Evolutionary conservation across 64 coral and sea anemone genomes (phyloP), one percentile per base, ranked within the genome.

Genomic region (Porites lutea): DNA sequence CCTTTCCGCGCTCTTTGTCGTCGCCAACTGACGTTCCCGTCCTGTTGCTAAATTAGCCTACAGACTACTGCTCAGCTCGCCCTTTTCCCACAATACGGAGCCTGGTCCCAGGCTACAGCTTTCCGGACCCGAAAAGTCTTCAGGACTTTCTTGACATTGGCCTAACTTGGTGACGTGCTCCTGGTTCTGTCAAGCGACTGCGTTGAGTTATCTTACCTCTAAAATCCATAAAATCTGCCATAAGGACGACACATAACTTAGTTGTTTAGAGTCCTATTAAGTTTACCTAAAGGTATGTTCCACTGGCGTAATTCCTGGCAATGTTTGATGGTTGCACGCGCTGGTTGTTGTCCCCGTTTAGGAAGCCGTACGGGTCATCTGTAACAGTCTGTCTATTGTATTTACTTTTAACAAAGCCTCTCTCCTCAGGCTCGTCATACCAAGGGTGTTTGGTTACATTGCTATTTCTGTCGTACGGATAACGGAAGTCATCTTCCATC

Each of bases 211-310:
- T 37, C 27, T 37, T 37, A 37, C 27, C 27, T 1, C 27, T 37
- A 37, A 37, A 37, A 37, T 37, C 27, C 27, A 37, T 37, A 37
- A 37, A 7, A 68, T 22, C 37, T 8, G 66, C n/a, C 21, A 37
- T 20, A 27, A 45, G 37, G 18, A 14, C 10, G 71, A 48, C 27
- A 37, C 27, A 37, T 37, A 37, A 37, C 27, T 37, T 37, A 37
- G 27, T 48, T 4, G 14, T 12, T 23, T 44, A 21, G 49, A 82
- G 59, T 82, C 43, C 49, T 9, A 48, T 4, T 65, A 14, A 63
- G 37, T 19, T 65, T 10, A 69, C 61, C 47, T 84, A 84, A 45
- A 84, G 61, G n/a, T 84, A 84, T 6, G 81, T 84, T n/a, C 81
- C 81, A 21, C 81, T 69, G 37, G 81, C 63, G 45, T 84, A 84